phyloP scores from a whole-genome alignment of 2,113 vertebrate genomes.

The Elaphurus davidianus region DNA sequence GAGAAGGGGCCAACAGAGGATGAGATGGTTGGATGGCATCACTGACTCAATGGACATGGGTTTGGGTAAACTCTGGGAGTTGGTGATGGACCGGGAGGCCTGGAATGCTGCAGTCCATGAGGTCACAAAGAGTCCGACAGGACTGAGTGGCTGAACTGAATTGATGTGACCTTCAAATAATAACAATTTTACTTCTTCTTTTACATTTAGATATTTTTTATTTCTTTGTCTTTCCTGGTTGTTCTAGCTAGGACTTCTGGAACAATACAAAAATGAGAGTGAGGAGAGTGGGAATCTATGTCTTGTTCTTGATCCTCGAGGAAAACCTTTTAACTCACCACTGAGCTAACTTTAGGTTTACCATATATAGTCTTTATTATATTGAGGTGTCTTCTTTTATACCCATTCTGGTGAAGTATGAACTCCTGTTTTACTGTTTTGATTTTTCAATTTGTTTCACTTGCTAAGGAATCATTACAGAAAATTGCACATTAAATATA shows the following conservation, averaged over 20 bases:
- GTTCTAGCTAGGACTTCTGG: background rate
- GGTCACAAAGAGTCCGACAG: too few relatives aligned
- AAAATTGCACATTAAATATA: background rate
- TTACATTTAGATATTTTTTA: background rate
- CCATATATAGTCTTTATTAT: background rate
- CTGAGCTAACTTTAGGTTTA: background rate
- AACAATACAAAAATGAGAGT: background rate
- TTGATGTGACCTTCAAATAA: background rate
- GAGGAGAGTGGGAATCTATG: background rate
- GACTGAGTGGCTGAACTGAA: too few relatives aligned
- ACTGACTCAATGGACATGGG: too few relatives aligned
- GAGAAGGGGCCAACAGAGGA: too few relatives aligned
- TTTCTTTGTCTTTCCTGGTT: background rate
- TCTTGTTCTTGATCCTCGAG: background rate
- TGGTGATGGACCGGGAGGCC: too few relatives aligned
- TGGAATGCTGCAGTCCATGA: too few relatives aligned
- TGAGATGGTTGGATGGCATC: too few relatives aligned
- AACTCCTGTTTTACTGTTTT: background rate
- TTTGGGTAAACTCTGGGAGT: too few relatives aligned
- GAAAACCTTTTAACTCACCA: background rate
- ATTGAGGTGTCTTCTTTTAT: background rate
- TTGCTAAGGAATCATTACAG: background rate
- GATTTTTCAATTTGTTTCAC: background rate
- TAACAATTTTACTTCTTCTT: background rate
- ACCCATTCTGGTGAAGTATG: background rate